Conservation (phyloP, 2,888 invertebrate species). For the Cataglyphis cursor region DNA sequence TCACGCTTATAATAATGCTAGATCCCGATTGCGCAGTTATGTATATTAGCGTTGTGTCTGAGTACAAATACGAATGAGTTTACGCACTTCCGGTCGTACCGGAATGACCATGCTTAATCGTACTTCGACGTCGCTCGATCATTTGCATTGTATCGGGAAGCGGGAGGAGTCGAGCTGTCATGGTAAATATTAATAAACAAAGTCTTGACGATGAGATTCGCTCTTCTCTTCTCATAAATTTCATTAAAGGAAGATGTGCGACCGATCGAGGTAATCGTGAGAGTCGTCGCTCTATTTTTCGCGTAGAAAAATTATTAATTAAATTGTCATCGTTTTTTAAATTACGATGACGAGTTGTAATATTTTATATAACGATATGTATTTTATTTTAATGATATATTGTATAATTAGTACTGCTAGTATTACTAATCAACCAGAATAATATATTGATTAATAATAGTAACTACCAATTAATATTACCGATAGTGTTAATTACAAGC, state of each 20-base stretch:
- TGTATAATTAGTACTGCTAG: background rate
- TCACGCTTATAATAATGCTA: slow-evolving; percentile 36
- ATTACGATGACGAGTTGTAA: slow-evolving; percentile 23
- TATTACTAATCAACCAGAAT: slow-evolving; percentile 3
- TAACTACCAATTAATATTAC: slow-evolving; percentile 22
- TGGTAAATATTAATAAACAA: slow-evolving; percentile 36
- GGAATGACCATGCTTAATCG: slow-evolving; percentile 25
- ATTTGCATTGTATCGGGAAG: slow-evolving; percentile 45
- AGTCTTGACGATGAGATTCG: slow-evolving; percentile 12
- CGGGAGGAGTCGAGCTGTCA: slow-evolving; percentile 48
- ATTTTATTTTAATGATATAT: background rate
- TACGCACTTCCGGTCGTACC: slow-evolving; percentile 40
- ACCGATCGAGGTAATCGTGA: slow-evolving; percentile 24
- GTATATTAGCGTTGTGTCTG: background rate
- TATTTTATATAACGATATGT: slow-evolving; percentile 21
- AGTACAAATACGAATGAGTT: slow-evolving; percentile 10
- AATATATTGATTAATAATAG: background rate
- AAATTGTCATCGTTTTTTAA: slow-evolving; percentile 18
- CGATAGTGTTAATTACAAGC: no score
- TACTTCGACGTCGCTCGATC: slow-evolving; percentile 53
- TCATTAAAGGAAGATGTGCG: background rate
- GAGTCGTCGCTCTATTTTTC: background rate
- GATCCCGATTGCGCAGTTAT: slow-evolving; percentile 30
- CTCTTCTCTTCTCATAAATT: background rate
- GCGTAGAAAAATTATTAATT: background rate